These are phyloP conservation scores for Dermatemys mawii DNA, from an alignment of 2,113 vertebrate species.

Conservation along the genomic window DNA sequence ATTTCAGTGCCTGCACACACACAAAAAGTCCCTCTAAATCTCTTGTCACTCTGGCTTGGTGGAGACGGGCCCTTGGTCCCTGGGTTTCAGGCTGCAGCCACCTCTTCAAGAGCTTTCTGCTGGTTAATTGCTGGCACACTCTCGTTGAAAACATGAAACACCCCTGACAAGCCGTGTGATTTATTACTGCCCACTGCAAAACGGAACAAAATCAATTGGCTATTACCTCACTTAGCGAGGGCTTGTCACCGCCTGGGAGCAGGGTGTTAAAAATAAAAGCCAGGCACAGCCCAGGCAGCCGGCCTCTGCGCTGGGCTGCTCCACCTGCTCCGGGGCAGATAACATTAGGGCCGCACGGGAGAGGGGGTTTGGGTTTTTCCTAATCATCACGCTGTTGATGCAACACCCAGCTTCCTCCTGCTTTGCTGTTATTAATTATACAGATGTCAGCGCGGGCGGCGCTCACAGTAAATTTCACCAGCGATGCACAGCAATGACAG, in stretches of 20 bases:
- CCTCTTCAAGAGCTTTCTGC: slow-evolving; percentile 78
- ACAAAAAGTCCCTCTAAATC: slow-evolving; percentile 52
- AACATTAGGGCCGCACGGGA: background rate
- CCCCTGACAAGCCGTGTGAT: slow-evolving; percentile 94
- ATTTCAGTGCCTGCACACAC: slow-evolving; percentile 28
- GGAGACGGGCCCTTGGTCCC: slow-evolving; percentile 50
- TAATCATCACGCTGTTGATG: accelerated
- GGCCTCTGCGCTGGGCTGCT: background rate
- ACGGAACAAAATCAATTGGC: slow-evolving; percentile 97
- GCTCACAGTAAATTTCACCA: background rate
- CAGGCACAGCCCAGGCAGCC: slow-evolving; percentile 65
- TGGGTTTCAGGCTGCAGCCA: slow-evolving; percentile 45
- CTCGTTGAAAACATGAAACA: slow-evolving; percentile 88
- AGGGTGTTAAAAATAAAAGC: slow-evolving; percentile 91
- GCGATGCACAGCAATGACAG: background rate
- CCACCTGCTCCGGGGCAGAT: slow-evolving; percentile 47
- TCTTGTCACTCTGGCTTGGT: slow-evolving; percentile 41
- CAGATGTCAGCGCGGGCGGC: background rate
- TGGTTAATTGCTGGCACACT: slow-evolving; percentile 93
- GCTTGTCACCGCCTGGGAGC: slow-evolving; percentile 92
- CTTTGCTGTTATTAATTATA: background rate
- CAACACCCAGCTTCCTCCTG: accelerated
- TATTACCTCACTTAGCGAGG: slow-evolving; percentile 95
- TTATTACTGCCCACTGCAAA: slow-evolving; percentile 95
- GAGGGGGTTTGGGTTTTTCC: accelerated